Evolutionary conservation across 2,888 invertebrate species (phyloP).

Genomic region (Amblyjoppa proteus): DNA sequence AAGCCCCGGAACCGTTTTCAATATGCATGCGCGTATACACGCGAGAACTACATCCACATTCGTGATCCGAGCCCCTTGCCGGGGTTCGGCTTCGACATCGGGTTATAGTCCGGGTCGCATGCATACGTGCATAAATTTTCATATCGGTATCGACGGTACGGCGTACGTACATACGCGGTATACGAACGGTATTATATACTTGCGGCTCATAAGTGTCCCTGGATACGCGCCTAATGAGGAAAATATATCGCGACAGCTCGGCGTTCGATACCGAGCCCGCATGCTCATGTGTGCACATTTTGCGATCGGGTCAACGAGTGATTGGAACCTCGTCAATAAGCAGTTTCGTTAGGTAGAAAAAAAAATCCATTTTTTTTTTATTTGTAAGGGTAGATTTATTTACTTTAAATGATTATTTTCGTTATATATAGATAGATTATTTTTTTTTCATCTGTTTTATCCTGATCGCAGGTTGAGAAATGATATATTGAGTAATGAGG

Average conservation of each 20-base stretch:
- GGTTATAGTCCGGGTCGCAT: constrained; percentile 47
- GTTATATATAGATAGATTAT: neutral
- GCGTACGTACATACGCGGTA: neutral
- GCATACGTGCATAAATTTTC: constrained; percentile 63
- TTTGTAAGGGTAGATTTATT: too few relatives aligned
- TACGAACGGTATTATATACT: constrained; percentile 13
- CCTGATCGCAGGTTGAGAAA: neutral
- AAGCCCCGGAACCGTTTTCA: constrained; percentile 52
- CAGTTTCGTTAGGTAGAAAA: neutral
- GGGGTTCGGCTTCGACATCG: constrained; percentile 41
- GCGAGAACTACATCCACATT: constrained; percentile 21
- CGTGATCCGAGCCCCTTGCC: constrained; percentile 1
- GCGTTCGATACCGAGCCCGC: neutral
- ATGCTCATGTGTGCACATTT: neutral
- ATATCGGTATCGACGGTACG: constrained; percentile 16
- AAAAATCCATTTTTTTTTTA: neutral
- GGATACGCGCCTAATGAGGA: constrained; percentile 10
- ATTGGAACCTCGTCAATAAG: neutral
- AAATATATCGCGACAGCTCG: constrained; percentile 6
- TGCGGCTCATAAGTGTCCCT: constrained; percentile 22
- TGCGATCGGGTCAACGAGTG: neutral
- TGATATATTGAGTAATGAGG: neutral
- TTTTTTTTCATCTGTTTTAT: neutral
- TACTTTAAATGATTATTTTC: too few relatives aligned
- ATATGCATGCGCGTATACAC: constrained; percentile 64